phyloP scores from a whole-genome alignment of 1,140 invertebrate genomes.

The Xylocopa sonorina region DNA sequence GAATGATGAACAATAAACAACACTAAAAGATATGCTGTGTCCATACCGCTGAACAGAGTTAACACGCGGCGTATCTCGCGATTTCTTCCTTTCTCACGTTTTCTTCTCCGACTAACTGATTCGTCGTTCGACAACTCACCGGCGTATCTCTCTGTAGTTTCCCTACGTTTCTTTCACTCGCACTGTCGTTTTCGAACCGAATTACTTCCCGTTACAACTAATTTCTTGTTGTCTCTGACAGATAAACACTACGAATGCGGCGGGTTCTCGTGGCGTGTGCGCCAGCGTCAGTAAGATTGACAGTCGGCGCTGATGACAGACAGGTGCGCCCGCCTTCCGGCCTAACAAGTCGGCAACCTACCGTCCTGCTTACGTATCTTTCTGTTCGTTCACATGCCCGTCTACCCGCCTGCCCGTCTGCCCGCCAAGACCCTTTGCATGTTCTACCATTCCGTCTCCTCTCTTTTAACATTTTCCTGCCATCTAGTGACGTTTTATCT shows the following conservation, averaged over 20 bases:
- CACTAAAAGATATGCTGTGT: constrained; percentile 15
- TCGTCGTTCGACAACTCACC: constrained; percentile 44
- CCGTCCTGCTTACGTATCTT: constrained; percentile 46
- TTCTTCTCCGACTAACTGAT: constrained; percentile 26
- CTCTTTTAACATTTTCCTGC: constrained; percentile 26
- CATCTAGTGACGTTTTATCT: constrained; percentile 15
- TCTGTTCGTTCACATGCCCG: constrained; percentile 26
- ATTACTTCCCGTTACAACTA: constrained; percentile 20
- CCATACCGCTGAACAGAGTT: constrained; percentile 32
- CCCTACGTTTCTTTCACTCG: constrained; percentile 15
- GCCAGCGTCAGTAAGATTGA: constrained; percentile 68
- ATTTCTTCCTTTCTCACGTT: constrained; percentile 45
- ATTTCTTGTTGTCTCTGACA: constrained; percentile 46
- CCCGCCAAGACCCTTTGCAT: constrained; percentile 10
- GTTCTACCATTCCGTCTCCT: constrained; percentile 16
- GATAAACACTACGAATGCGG: constrained; percentile 63
- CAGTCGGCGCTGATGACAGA: constrained; percentile 69
- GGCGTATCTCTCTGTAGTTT: constrained; percentile 30
- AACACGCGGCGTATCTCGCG: constrained; percentile 19
- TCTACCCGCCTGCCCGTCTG: constrained; percentile 15
- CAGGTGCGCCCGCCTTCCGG: constrained; percentile 67
- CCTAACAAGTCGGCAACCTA: constrained; percentile 52
- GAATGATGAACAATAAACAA: not conserved
- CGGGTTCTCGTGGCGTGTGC: constrained; percentile 53
- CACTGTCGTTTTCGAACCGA: not conserved